A percentile compares a stretch with the other conserved stretches of the same genome.
phyloP scores from a whole-genome alignment of 2,888 invertebrate species.

The Fragum whitleyi region DNA sequence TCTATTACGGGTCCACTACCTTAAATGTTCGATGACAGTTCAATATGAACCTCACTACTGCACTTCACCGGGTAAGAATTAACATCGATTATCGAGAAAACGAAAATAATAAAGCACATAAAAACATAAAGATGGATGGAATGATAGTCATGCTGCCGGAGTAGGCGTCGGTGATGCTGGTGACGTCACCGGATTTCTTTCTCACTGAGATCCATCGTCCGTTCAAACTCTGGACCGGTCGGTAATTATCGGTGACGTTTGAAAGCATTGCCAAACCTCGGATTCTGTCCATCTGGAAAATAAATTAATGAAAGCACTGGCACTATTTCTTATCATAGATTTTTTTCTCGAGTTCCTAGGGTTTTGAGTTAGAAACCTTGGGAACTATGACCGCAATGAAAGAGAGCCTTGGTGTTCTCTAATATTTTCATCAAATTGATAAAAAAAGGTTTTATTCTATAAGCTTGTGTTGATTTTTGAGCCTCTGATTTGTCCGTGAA shows the following conservation, averaged over 20 bases:
- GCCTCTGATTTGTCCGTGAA: too few species aligned
- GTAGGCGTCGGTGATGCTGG: not conserved
- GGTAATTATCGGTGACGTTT: conserved; percentile 62
- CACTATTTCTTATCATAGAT: too few species aligned
- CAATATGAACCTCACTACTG: not conserved
- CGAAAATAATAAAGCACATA: conserved; percentile 4
- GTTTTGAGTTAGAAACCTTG: too few species aligned
- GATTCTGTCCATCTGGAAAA: conserved; percentile 49
- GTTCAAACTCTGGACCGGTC: conserved; percentile 62
- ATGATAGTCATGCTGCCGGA: not conserved
- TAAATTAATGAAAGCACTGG: not conserved
- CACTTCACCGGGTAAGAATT: not conserved
- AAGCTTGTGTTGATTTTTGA: too few species aligned
- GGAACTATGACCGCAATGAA: too few species aligned
- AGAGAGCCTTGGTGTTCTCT: too few species aligned
- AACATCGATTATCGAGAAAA: not conserved
- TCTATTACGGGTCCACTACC: too few species aligned
- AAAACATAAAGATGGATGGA: conserved; percentile 5
- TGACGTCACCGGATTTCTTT: conserved; percentile 4
- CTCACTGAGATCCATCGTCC: conserved; percentile 55
- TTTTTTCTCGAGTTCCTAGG: too few species aligned
- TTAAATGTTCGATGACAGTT: too few species aligned
- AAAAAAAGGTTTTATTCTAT: too few species aligned
- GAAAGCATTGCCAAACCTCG: conserved; percentile 40
- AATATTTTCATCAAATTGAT: too few species aligned